Evolutionary conservation across 2,797 vertebrate species (phyloP), one percentile per base, ranked within the genome.

Genomic region (Rhabdomys pumilio): DNA sequence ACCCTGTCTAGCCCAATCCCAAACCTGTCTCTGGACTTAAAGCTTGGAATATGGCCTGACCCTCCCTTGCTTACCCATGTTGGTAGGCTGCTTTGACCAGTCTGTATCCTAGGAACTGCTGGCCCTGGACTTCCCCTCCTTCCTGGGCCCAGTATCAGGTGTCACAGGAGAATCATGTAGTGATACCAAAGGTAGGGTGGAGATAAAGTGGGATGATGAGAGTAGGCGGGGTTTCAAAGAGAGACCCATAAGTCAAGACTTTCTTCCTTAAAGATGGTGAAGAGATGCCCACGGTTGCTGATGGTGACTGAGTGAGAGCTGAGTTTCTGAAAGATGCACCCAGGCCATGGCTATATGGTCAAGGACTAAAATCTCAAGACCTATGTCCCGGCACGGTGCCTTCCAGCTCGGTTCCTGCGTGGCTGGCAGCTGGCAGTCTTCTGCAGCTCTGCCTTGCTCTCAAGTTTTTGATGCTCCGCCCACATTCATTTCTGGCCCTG

Each of bases 341-440:
- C 22, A 63, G 57, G 24, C 44, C n/a, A 7, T 38, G 50, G 59
- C 38, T 29, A 6, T 44, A 29, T 19, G 26, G 6, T 2, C 29
- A 20, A 84, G 34, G 63, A 73, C n/a, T 41, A 34, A n/a, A 77
- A 57, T 53, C 38, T 57, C 67, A 72, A 29, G 61, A 61, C 81
- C 47, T 50, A 2, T 65, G 86, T 57, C 4, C 69, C 6, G 87
- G 63, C 3, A 17, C 7, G 0, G 0, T n/a, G 34, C 55, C 53
- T 80, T 73, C 67, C 29, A 61, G 59, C 12, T 77, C 41, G 1
- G 3, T 10, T 90, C 29, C 26, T n/a, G 2, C 50, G 17, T 22
- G 14, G 26, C 50, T 19, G 20, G 50, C 57, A n/a, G 4, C 11
- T 29, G 31, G 47, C 11, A 1, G 12, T 59, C 82, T 3, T 14